Percentiles rank a stretch among this genome's conserved stretches.
phyloP scores from a whole-genome alignment of 2,113 vertebrate species.

The Esox niger region DNA sequence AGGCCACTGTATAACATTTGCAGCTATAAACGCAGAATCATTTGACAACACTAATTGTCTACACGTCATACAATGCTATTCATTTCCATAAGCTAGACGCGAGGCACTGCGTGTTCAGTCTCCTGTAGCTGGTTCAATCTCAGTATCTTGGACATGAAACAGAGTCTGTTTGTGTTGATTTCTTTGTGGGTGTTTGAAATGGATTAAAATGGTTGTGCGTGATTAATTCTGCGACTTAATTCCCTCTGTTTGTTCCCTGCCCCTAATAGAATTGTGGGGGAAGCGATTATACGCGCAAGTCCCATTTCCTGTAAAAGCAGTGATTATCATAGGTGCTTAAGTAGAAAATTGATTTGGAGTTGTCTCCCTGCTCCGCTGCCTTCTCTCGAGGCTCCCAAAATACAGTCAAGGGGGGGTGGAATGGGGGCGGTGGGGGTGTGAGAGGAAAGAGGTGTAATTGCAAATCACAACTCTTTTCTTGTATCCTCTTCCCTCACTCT shows the following conservation, averaged over 20 bases:
- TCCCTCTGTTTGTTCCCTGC: constrained; percentile 21
- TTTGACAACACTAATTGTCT: too few species aligned
- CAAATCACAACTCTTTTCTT: constrained; percentile 27
- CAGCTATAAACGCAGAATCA: too few species aligned
- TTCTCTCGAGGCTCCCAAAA: constrained; percentile 7
- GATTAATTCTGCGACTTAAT: constrained; percentile 35
- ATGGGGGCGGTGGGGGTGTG: too few species aligned
- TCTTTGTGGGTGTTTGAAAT: constrained; percentile 21
- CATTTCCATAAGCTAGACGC: too few species aligned
- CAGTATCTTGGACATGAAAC: too few species aligned
- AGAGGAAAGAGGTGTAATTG: constrained; percentile 43
- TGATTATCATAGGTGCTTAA: constrained; percentile 49
- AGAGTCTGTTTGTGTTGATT: constrained; percentile 1
- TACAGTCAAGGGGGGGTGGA: constrained; percentile 14
- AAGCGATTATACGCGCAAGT: constrained; percentile 11
- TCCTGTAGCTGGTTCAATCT: too few species aligned
- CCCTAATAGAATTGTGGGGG: constrained; percentile 14
- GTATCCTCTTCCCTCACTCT: background rate
- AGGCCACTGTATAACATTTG: too few species aligned
- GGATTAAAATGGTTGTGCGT: constrained; percentile 15
- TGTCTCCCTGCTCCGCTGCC: constrained; percentile 35
- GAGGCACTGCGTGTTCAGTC: too few species aligned
- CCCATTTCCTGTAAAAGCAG: constrained; percentile 35
- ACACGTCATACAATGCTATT: too few species aligned
- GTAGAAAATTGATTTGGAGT: constrained; percentile 47